Evolutionary conservation across 2,888 invertebrate genomes (phyloP), one percentile per base, ranked within the genome.

Genomic region (Vannuccia rotundouncinata): DNA sequence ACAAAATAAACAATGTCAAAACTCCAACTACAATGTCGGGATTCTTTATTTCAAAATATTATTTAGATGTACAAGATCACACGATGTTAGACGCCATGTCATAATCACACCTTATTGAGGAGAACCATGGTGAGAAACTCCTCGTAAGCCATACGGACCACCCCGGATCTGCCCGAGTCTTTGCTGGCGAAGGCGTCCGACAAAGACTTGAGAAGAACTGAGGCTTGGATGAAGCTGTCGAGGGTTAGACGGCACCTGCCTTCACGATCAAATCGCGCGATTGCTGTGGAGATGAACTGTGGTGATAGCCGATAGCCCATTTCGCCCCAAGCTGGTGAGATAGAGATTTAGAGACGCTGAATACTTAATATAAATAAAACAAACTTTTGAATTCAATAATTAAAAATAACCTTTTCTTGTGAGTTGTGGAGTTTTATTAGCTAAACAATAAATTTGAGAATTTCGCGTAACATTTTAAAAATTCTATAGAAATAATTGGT

Each of bases 281-380:
- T 90, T 81, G 94, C 88, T 85, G 92, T 92, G 81, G 90, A 90
- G 13, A 93, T 90, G 85, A 95, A 95, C 31, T 93, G 92, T 0
- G 92, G 92, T 13, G 92, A 90, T 84, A 95, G 92, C 75, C 92
- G 90, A 85, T 94, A 95, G 45, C 95, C 95, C 95, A 95, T 95
- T 89, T 94, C 93, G 31, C 91, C 90, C 77, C 94, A 90, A 1
- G 95, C 95, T 92, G 90, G 80, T 85, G 86, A 59, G 77, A 28
- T 78, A 73, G 1, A 81, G 10, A 45, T 1, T n/a, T 10, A 78
- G n/a, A 13, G 22, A n/a, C n/a, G 27, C 22, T 31, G 5, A 30
- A 31, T n/a, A n/a, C n/a, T n/a, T n/a, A n/a, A n/a, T n/a, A n/a
- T n/a, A n/a, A n/a, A n/a, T n/a, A n/a, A n/a, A n/a, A n/a, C n/a